A percentile compares a stretch with the other conserved stretches of the same genome.
Conservation (phyloP, 2,797 vertebrate genomes). For the Limosa lapponica region DNA sequence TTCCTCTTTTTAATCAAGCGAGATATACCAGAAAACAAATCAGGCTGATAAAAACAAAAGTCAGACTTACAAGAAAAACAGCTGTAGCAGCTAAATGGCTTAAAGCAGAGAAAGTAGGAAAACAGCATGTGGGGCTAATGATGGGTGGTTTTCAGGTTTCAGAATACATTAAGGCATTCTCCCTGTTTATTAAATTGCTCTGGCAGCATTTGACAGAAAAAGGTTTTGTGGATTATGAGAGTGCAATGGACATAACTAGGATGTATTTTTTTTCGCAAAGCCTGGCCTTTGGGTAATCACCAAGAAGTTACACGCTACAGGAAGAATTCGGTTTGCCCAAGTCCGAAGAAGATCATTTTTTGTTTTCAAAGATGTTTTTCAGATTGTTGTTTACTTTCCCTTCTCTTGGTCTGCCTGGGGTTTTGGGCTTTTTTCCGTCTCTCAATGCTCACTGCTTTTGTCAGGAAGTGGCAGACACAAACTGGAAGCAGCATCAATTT, state of each 20-base stretch:
- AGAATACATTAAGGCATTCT: slow-evolving; percentile 66
- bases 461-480: slow-evolving; percentile 10
- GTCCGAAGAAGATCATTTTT: not conserved
- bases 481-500: slow-evolving; percentile 10
- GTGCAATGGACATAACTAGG: slow-evolving; percentile 52
- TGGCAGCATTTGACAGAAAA: slow-evolving; percentile 65
- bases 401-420: not conserved
- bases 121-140: slow-evolving; percentile 66
- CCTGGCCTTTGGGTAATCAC: slow-evolving; percentile 35
- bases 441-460: not conserved
- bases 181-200: slow-evolving; percentile 66
- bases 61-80: slow-evolving; percentile 61
- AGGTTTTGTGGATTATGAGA: slow-evolving; percentile 56
- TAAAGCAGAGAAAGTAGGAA: slow-evolving; percentile 62
- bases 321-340: slow-evolving; percentile 10
- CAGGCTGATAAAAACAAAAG: slow-evolving; percentile 63
- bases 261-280: not conserved
- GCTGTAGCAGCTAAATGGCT: slow-evolving; percentile 65
- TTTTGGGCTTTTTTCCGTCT: not conserved
- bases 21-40: slow-evolving; percentile 63
- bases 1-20: slow-evolving; percentile 47
- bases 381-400: not conserved
- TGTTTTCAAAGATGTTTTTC: not conserved
- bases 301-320: not conserved
- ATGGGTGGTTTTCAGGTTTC: slow-evolving; percentile 70